phyloP scores from a whole-genome alignment of 2,888 invertebrate genomes.

The Andrena praecox region DNA sequence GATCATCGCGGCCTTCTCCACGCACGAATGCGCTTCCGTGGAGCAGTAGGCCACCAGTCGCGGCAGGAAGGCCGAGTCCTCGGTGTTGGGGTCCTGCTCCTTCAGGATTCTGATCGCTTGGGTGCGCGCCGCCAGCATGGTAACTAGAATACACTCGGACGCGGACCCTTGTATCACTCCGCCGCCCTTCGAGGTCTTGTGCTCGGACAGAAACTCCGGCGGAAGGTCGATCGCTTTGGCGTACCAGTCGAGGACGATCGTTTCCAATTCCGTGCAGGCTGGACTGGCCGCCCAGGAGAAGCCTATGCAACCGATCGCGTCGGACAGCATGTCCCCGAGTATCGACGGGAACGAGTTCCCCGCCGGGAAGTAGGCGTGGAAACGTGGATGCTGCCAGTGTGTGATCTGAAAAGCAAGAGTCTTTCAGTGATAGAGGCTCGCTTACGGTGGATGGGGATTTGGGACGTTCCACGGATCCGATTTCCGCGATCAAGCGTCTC shows the following conservation, averaged over 20 bases:
- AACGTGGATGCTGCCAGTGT: constrained; percentile 99
- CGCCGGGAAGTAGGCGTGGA: constrained; percentile 99
- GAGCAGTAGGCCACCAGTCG: constrained; percentile 92
- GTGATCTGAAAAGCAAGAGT: constrained; percentile 86
- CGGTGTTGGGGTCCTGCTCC: constrained; percentile 85
- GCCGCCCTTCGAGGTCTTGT: constrained; percentile 88
- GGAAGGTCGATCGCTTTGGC: constrained; percentile 92
- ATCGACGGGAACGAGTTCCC: constrained; percentile 99
- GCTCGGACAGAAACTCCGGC: constrained; percentile 87
- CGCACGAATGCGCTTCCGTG: constrained; percentile 91
- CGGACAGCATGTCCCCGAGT: constrained; percentile 98
- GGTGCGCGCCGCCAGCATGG: constrained; percentile 91
- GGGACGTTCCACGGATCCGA: not conserved
- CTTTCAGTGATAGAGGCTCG: too few species aligned
- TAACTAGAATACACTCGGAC: constrained; percentile 92
- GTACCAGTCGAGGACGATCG: constrained; percentile 93
- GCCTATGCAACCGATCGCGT: constrained; percentile 98
- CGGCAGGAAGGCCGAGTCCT: constrained; percentile 91
- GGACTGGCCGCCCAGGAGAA: constrained; percentile 98
- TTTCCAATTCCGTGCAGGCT: constrained; percentile 94
- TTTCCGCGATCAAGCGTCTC: not conserved
- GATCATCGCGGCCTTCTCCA: constrained; percentile 93
- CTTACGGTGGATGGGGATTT: not conserved
- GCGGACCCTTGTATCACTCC: constrained; percentile 94
- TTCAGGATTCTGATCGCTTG: constrained; percentile 90